Percentiles rank a stretch among this genome's conserved stretches.
These are phyloP conservation scores for Cinclus mexicanus DNA, from an alignment of 2,113 vertebrate genomes.

Conservation along the genomic window DNA sequence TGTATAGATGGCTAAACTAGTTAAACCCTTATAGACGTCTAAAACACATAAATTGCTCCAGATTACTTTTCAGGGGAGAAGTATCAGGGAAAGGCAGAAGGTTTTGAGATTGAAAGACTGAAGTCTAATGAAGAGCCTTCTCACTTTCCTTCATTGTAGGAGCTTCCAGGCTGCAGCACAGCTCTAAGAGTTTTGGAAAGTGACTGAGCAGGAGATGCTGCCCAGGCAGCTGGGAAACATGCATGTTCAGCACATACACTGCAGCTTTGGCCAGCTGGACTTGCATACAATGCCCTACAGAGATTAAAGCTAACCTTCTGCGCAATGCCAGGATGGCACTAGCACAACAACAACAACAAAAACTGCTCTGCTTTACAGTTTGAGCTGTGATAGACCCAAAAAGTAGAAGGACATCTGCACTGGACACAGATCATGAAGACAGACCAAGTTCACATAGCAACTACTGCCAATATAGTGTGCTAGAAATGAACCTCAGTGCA, in stretches of 20 bases:
- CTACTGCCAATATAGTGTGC: background rate
- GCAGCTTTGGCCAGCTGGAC: background rate
- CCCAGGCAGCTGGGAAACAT: background rate
- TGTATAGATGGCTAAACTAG: background rate
- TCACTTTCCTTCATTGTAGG: background rate
- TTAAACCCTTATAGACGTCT: background rate
- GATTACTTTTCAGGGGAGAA: background rate
- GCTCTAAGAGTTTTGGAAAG: background rate
- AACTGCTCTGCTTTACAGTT: background rate
- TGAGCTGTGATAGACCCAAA: background rate
- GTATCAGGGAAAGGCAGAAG: background rate
- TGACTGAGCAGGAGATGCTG: fast-evolving
- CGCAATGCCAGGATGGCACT: background rate
- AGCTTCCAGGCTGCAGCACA: background rate
- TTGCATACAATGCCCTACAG: background rate
- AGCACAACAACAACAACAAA: background rate
- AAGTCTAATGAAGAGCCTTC: background rate
- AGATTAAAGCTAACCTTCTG: background rate
- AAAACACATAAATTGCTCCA: background rate
- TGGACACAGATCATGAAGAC: background rate
- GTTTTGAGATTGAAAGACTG: background rate
- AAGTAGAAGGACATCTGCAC: background rate
- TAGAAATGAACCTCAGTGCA: background rate
- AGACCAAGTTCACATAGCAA: fast-evolving
- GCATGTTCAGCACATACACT: background rate